phyloP scores from a whole-genome alignment of 1,140 invertebrate species.

The Zaprionus kolodkinae region DNA sequence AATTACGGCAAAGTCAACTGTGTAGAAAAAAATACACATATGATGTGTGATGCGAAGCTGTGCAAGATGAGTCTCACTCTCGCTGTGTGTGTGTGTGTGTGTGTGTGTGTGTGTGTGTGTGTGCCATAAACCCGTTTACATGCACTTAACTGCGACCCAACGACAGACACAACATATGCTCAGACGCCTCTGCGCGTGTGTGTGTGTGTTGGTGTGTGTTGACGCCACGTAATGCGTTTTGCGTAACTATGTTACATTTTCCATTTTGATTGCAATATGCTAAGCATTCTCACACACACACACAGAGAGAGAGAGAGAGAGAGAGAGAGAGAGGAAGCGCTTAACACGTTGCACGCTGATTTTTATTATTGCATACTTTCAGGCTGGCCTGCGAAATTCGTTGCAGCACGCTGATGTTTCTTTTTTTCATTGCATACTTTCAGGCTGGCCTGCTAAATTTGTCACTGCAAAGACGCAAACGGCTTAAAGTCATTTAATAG shows the following conservation, averaged over 20 bases:
- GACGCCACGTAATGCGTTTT: conserved; percentile 53
- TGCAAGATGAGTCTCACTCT: too few relatives aligned
- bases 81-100: conserved; percentile 29
- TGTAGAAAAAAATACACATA: conserved; percentile 16
- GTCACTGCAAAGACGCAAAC: conserved; percentile 6
- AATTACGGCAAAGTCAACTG: conserved; percentile 27
- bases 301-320: too few relatives aligned
- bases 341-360: conserved; percentile 38
- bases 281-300: conserved; percentile 46
- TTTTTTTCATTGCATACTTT: neutral
- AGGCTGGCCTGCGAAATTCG: conserved; percentile 3
- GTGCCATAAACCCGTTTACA: conserved; percentile 48
- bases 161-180: conserved; percentile 31
- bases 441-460: conserved; percentile 25
- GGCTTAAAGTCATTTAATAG: conserved; percentile 52
- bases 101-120: conserved; percentile 33
- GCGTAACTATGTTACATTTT: conserved; percentile 62
- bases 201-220: conserved; percentile 17
- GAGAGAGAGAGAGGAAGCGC: neutral
- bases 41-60: neutral
- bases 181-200: neutral
- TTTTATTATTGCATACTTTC: conserved; percentile 43
- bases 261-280: conserved; percentile 69
- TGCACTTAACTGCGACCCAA: conserved; percentile 54
- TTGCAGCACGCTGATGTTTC: neutral